Evolutionary conservation across 2,888 invertebrate species (phyloP).

Genomic region (Drosophila tanythrix): DNA sequence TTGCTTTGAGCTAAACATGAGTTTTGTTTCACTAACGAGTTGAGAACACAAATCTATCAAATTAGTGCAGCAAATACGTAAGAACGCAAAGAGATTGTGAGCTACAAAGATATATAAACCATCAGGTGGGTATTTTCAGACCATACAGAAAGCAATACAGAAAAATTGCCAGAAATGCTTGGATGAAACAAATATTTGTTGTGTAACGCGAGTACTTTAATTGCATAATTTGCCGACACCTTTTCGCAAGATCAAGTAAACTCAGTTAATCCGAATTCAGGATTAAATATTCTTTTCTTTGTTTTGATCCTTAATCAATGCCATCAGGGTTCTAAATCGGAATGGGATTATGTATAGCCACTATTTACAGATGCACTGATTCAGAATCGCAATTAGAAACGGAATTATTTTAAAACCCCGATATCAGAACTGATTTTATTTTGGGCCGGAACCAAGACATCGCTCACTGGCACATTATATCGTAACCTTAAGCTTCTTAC

Average conservation of each 20-base stretch:
- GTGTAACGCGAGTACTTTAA: not conserved
- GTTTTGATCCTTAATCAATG: fast-evolving
- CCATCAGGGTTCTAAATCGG: not conserved
- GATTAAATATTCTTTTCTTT: not conserved
- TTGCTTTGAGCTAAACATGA: not conserved
- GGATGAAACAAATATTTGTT: not conserved
- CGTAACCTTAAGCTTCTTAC: constrained; percentile 86
- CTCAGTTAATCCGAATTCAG: not conserved
- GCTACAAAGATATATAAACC: not conserved
- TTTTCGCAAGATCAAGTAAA: not conserved
- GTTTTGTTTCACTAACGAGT: not conserved
- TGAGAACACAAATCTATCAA: not conserved
- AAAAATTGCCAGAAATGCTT: not conserved
- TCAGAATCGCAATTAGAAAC: not conserved
- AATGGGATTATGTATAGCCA: not conserved
- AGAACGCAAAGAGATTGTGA: not conserved
- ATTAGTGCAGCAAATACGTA: not conserved
- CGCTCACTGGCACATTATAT: constrained; percentile 86
- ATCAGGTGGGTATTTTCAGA: not conserved
- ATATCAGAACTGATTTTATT: not conserved
- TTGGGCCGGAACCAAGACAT: not conserved
- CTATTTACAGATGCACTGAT: not conserved
- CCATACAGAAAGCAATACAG: not conserved
- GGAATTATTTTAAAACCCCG: not conserved
- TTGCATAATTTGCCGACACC: not conserved